Evolutionary conservation across 2,797 vertebrate genomes (phyloP), one percentile per base, ranked within the genome.

Genomic region (Helostoma temminkii): DNA sequence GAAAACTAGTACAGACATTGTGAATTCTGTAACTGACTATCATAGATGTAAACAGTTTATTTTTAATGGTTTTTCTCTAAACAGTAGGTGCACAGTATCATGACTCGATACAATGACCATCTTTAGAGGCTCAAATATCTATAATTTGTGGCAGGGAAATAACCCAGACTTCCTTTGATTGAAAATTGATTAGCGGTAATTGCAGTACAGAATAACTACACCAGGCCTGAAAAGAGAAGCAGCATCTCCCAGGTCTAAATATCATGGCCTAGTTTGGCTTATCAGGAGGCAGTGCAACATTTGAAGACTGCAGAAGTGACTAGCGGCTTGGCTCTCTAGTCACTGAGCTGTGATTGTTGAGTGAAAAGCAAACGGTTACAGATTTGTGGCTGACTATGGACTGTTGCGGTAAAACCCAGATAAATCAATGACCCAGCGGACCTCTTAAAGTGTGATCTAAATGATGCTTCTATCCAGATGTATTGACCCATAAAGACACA

Each of bases 361-460:
- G 59, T 25, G 39, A 64, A 57, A 58, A 67, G 71, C 61, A 59
- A 76, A 66, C 5, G 0, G 56, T 76, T 55, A 50, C 46, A 63
- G 74, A 77, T 75, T 36, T 71, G 69, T 24, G 58, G 52, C 71
- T 16, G 37, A 19, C 56, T 18, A 1, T 57, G 47, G 37, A 55
- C 69, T 58, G 63, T 30, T 41, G 42, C 71, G 66, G 71, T 66
- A 56, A 83, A 83, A 43, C 66, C 41, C 54, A 63, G 67, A 81
- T 77, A 83, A 82, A 87, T 85, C 70, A 14, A 82, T 75, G 71
- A 41, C 64, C 60, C 53, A 64, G 73, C 76, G 61, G 62, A 7
- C 21, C 34, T 69, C 45, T 86, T 70, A 54, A 76, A 78, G 64
- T 76, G 45, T 45, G 1, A 37, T 63, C 32, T 71, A 64, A 84